phyloP scores from a whole-genome alignment of 2,113 vertebrate genomes.

The Setophaga coronata region DNA sequence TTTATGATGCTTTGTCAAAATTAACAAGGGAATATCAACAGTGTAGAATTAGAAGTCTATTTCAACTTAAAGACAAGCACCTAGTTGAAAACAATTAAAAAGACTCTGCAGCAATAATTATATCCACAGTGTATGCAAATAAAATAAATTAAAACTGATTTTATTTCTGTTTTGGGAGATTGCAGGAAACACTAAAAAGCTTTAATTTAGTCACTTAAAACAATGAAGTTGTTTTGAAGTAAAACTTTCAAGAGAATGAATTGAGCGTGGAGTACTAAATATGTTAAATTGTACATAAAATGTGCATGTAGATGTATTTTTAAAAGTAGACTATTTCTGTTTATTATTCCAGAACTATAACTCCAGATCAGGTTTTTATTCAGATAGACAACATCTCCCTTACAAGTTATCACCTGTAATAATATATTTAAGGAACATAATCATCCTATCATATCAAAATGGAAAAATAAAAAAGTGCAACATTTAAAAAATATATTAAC shows the following conservation, averaged over 20 bases:
- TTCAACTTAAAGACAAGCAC: constrained; percentile 81
- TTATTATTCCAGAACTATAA: constrained; percentile 2
- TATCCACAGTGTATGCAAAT: constrained; percentile 83
- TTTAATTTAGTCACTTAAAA: constrained; percentile 77
- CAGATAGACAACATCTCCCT: not conserved
- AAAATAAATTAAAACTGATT: constrained; percentile 88
- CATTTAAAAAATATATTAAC: not conserved
- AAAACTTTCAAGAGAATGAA: constrained; percentile 76
- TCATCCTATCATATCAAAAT: not conserved
- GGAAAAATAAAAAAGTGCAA: not conserved
- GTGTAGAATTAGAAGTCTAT: constrained; percentile 75
- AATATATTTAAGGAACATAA: not conserved
- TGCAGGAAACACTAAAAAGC: constrained; percentile 76
- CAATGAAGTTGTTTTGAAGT: constrained; percentile 73
- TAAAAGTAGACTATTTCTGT: not conserved
- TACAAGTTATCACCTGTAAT: not conserved
- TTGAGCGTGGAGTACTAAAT: constrained; percentile 38
- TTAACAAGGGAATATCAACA: constrained; percentile 79
- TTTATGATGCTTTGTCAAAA: constrained; percentile 85
- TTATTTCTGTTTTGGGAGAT: constrained; percentile 84
- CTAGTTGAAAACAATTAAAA: constrained; percentile 87
- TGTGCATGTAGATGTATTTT: constrained; percentile 34
- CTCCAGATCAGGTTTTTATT: not conserved
- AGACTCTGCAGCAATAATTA: constrained; percentile 80
- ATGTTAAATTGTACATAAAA: constrained; percentile 56